Percentiles rank a stretch among this genome's conserved stretches.
Evolutionary conservation across 2,113 vertebrate species (phyloP).

Genomic region (Candoia aspera): DNA sequence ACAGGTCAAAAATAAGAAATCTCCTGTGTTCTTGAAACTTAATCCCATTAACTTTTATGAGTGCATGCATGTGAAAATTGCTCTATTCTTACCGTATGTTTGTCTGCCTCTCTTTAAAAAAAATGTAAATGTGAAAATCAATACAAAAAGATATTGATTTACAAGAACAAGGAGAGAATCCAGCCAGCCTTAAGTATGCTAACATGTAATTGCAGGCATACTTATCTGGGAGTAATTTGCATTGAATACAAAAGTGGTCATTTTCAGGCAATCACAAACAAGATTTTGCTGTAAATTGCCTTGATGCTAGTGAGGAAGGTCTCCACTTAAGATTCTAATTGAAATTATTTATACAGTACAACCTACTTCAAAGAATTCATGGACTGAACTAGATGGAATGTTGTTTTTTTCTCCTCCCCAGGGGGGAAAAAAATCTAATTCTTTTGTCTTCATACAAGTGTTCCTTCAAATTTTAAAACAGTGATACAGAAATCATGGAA

Average conservation of each 20-base stretch:
- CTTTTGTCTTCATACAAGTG: not conserved
- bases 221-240: not conserved
- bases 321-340: not conserved
- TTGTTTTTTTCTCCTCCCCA: not conserved
- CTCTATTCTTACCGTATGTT: not conserved
- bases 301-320: not conserved
- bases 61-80: not conserved
- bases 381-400: not conserved
- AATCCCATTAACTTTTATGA: not conserved
- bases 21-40: not conserved
- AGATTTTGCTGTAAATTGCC: not conserved
- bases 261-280: not conserved
- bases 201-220: not conserved
- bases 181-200: not conserved
- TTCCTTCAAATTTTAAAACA: not conserved
- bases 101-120: not conserved
- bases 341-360: not conserved
- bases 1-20: rapidly evolving
- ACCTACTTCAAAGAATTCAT: not conserved
- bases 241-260: not conserved
- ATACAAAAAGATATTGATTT: not conserved
- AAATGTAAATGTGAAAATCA: not conserved
- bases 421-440: not conserved
- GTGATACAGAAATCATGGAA: not conserved
- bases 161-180: not conserved